These are phyloP conservation scores for Clarias fuscus DNA, from an alignment of 2,797 vertebrate genomes.

Conservation along the genomic window DNA sequence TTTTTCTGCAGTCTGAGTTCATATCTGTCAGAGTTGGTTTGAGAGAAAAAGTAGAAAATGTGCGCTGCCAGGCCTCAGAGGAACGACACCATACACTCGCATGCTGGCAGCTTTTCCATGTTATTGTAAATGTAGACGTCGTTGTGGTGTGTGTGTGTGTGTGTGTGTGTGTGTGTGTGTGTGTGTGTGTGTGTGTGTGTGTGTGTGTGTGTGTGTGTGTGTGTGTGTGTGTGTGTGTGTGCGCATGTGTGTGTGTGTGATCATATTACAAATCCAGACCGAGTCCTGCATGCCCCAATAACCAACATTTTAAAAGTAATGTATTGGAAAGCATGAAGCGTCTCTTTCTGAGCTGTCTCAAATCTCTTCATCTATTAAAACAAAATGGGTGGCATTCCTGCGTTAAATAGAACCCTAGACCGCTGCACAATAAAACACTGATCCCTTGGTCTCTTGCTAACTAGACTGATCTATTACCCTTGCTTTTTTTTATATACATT, in stretches of 20 bases:
- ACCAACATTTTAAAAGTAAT: slow-evolving; percentile 41
- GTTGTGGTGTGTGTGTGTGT: not conserved
- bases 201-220: slow-evolving; percentile 9
- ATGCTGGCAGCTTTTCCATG: slow-evolving; percentile 38
- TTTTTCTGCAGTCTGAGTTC: slow-evolving; percentile 47
- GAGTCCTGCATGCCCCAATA: slow-evolving; percentile 37
- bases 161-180: no score
- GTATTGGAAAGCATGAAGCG: slow-evolving; percentile 43
- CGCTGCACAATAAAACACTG: slow-evolving; percentile 28
- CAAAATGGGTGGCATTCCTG: slow-evolving; percentile 47
- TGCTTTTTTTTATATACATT: not conserved
- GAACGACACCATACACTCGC: slow-evolving; percentile 27
- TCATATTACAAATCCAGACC: slow-evolving; percentile 32
- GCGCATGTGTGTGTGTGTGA: not conserved
- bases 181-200: no score
- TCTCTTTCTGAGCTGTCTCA: slow-evolving; percentile 34
- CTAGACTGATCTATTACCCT: slow-evolving; percentile 21
- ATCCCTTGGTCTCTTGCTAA: slow-evolving; percentile 32
- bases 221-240: not conserved
- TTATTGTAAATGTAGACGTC: slow-evolving; percentile 41
- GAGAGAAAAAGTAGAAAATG: slow-evolving; percentile 28
- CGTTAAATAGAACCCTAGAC: slow-evolving; percentile 17
- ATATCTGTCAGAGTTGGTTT: slow-evolving; percentile 51
- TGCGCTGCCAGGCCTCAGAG: slow-evolving; percentile 30
- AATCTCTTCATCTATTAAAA: slow-evolving; percentile 42